Percentiles rank a stretch among this genome's conserved stretches.
These are phyloP conservation scores for Phrynocephalus forsythii DNA, from an alignment of 2,797 vertebrate genomes.

Conservation along the genomic window DNA sequence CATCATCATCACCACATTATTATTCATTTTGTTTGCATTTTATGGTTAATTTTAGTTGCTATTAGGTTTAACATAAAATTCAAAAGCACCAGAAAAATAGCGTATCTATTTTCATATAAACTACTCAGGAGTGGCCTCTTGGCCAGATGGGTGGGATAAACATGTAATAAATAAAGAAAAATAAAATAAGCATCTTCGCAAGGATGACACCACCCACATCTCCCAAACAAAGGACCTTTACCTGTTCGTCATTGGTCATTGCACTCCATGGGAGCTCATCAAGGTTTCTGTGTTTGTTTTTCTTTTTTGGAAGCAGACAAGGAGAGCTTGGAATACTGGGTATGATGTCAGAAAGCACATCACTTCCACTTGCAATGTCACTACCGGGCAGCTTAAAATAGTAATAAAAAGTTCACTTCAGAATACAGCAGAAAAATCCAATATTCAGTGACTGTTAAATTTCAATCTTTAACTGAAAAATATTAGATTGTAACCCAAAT, in stretches of 20 bases:
- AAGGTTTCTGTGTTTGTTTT: slow-evolving; percentile 93
- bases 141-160: too few relatives aligned
- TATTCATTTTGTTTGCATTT: background rate
- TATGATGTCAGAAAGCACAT: slow-evolving; percentile 97
- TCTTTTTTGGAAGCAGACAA: slow-evolving; percentile 93
- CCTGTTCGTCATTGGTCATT: slow-evolving; percentile 99
- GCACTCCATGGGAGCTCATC: slow-evolving; percentile 98
- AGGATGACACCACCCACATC: background rate
- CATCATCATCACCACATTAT: too few relatives aligned
- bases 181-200: background rate
- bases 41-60: background rate
- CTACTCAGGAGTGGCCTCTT: too few relatives aligned
- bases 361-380: slow-evolving; percentile 96
- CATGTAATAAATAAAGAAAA: too few relatives aligned
- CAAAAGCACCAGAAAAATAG: background rate
- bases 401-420: slow-evolving; percentile 55
- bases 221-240: slow-evolving; percentile 54
- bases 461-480: background rate
- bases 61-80: background rate
- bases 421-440: background rate
- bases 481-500: background rate
- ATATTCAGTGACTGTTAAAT: background rate
- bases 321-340: slow-evolving; percentile 97
- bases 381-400: slow-evolving; percentile 91
- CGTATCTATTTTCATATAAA: background rate